These are phyloP conservation scores for Pseudomyrmex pallidus DNA, from an alignment of 1,140 invertebrate genomes.

Conservation along the genomic window DNA sequence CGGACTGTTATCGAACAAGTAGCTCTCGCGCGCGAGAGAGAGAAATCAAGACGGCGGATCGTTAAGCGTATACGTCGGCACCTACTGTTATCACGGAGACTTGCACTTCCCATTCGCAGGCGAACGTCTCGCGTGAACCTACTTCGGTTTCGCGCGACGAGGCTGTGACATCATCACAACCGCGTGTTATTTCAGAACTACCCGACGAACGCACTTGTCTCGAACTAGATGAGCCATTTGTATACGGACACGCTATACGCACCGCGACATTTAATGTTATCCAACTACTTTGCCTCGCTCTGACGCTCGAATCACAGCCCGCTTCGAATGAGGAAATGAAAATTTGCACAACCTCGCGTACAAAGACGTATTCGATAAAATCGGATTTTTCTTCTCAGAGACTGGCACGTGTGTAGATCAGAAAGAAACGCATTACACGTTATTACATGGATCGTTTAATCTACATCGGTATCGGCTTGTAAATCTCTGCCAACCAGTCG, in stretches of 20 bases:
- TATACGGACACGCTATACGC: constrained; percentile 30
- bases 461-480: constrained; percentile 23
- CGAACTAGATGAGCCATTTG: constrained; percentile 54
- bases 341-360: constrained; percentile 21
- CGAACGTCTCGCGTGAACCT: constrained; percentile 47
- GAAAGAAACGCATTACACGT: constrained; percentile 14
- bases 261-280: not conserved
- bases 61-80: constrained; percentile 56
- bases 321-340: constrained; percentile 18
- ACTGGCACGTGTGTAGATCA: constrained; percentile 2
- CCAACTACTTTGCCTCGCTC: not conserved
- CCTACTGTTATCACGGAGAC: constrained; percentile 52
- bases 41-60: not conserved
- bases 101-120: constrained; percentile 54
- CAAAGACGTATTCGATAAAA: constrained; percentile 13
- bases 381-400: constrained; percentile 10
- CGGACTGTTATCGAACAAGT: constrained; percentile 17
- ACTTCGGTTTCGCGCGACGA: constrained; percentile 4
- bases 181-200: constrained; percentile 69
- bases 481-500: constrained; percentile 33
- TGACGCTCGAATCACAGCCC: not conserved
- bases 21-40: constrained; percentile 11
- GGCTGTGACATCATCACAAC: constrained; percentile 67
- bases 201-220: constrained; percentile 38
- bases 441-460: constrained; percentile 56